Percentiles rank a stretch among this genome's conserved stretches.
Evolutionary conservation across 2,797 vertebrate species (phyloP).

Genomic region (Rhadinocentrus ornatus): DNA sequence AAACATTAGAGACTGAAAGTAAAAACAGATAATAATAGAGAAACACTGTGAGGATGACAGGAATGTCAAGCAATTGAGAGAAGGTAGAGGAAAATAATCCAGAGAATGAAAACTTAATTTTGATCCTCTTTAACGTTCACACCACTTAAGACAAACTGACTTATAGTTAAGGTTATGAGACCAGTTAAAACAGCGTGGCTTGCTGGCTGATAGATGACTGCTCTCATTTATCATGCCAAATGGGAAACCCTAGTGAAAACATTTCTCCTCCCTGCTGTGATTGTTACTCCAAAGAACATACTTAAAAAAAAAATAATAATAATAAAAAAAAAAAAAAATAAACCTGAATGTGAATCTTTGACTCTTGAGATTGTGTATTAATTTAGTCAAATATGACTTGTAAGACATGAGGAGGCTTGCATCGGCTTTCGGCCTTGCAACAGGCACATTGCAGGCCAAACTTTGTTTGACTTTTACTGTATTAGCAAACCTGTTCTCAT

Average conservation of each 20-base stretch:
- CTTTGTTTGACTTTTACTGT: conserved; percentile 53
- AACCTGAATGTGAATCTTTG: conserved; percentile 10
- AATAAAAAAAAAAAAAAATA: conserved; percentile 27
- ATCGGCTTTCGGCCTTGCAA: conserved; percentile 54
- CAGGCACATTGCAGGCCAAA: conserved; percentile 39
- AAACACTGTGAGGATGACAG: neutral
- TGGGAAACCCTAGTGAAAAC: conserved; percentile 50
- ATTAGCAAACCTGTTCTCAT: conserved; percentile 9
- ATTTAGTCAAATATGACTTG: conserved; percentile 36
- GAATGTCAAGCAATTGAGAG: conserved; percentile 2
- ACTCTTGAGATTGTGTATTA: conserved; percentile 20
- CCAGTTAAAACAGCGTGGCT: conserved; percentile 17
- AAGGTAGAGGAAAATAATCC: conserved; percentile 9
- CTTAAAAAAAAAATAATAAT: conserved; percentile 42
- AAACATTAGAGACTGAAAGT: conserved; percentile 33
- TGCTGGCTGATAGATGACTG: conserved; percentile 55
- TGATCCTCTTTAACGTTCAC: conserved; percentile 29
- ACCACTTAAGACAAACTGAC: conserved; percentile 81
- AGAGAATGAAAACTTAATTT: conserved; percentile 19
- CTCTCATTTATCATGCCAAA: conserved; percentile 61
- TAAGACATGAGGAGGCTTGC: conserved; percentile 36
- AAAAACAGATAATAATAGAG: neutral
- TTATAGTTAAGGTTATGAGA: conserved; percentile 17
- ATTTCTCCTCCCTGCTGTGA: conserved; percentile 28
- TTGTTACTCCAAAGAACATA: conserved; percentile 38